Evolutionary conservation across 2,797 vertebrate species (phyloP), one percentile per base, ranked within the genome.

Genomic region (Echiichthys vipera): DNA sequence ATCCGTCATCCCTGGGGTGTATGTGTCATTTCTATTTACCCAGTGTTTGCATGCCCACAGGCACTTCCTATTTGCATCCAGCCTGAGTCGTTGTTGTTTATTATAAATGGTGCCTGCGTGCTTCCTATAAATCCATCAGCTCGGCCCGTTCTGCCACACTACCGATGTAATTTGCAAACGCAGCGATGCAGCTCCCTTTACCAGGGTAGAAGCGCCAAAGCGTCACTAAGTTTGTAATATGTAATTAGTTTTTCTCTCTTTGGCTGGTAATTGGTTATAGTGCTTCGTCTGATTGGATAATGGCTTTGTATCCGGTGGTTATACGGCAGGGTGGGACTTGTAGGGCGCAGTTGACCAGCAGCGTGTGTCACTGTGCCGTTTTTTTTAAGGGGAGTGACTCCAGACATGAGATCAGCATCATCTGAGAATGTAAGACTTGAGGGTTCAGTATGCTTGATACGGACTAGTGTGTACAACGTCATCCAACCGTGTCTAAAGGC

Each of bases 161-260:
- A 59, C 76, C 77, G 92, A 84, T 89, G 81, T 80, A 91, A 91
- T 93, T 93, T 92, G 85, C 86, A 74, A 77, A 86, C 5, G 84
- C 89, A 91, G 83, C 36, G 77, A 84, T 77, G 85, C 89, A 85
- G 77, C 65, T 76, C 81, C 65, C 50, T 80, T 12, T 86, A 81
- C 72, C 80, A 72, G 54, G 49, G 69, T 77, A 66, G 56, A 54
- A 11, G 84, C 86, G 83, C 67, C 71, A 90, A 91, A 88, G 85
- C 71, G n/a, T 89, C 66, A 55, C 90, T 90, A 88, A 88, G 89
- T 91, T 90, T 91, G 75, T 90, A 71, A 88, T 90, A 92, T 81
- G 70, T 90, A 88, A 90, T 92, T 87, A 84, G 75, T 86, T 89
- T 90, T 78, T 74, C 72, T 69, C 84, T 85, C 71, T 86, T 72